Percentiles rank a stretch among this genome's conserved stretches.
Evolutionary conservation across 2,113 vertebrate species (phyloP).

Genomic region (rat (Rattus norvegicus)): DNA sequence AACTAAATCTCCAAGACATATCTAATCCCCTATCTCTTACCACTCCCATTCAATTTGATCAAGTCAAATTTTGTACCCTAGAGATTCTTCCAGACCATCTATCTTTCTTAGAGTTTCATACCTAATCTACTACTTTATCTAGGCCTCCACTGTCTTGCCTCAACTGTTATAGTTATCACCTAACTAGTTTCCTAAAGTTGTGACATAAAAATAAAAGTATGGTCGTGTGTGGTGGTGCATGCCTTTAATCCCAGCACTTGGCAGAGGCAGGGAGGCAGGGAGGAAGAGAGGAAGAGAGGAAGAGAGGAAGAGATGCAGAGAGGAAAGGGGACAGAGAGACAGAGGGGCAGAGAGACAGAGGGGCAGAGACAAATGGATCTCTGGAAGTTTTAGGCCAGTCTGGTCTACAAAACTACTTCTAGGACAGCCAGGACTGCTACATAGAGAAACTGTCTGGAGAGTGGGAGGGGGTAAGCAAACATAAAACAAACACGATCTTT

Average conservation of each 20-base stretch:
- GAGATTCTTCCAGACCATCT: neutral
- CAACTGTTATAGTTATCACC: neutral
- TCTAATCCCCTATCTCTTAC: neutral
- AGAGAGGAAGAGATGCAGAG: too few relatives aligned
- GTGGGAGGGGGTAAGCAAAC: neutral
- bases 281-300: too few relatives aligned
- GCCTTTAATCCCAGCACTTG: neutral
- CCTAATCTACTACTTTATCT: neutral
- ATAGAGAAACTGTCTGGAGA: neutral
- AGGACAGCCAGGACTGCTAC: neutral
- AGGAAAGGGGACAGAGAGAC: too few relatives aligned
- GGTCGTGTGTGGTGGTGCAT: neutral
- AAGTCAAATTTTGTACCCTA: constrained; percentile 36
- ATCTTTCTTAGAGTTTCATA: neutral
- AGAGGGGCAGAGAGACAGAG: too few relatives aligned
- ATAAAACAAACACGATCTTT: neutral
- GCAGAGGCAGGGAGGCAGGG: too few relatives aligned
- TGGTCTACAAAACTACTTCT: neutral
- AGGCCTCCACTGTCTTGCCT: neutral
- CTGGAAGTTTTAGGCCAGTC: neutral
- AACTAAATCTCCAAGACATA: constrained; percentile 1
- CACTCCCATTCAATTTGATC: neutral
- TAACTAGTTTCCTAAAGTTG: constrained; percentile 14
- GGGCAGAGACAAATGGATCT: neutral
- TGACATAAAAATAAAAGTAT: constrained; percentile 51